Evolutionary conservation across 2,113 vertebrate genomes (phyloP).

Genomic region (Penelope pileata): DNA sequence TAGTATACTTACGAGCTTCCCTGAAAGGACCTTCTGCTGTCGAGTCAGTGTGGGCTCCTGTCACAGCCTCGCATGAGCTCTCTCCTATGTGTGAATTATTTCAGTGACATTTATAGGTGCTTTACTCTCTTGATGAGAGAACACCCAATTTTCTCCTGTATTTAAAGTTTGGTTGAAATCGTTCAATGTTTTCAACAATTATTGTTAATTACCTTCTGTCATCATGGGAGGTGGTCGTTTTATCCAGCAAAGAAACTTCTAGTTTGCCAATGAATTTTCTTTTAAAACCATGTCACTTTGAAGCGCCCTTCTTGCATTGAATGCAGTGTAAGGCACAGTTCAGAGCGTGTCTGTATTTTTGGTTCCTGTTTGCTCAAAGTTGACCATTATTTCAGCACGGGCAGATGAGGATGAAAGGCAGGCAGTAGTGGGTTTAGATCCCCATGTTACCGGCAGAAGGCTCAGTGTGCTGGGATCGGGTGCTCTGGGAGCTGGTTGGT

Average conservation of each 20-base stretch:
- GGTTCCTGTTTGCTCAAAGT: neutral
- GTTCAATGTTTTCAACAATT: rapidly evolving
- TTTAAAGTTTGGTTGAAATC: neutral
- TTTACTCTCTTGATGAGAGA: neutral
- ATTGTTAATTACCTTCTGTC: neutral
- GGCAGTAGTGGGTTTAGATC: neutral
- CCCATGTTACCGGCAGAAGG: neutral
- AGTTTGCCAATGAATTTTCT: neutral
- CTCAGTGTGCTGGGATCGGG: neutral
- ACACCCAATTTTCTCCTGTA: neutral
- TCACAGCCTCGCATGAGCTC: neutral
- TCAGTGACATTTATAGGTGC: neutral
- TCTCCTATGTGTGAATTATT: neutral
- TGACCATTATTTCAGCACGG: neutral
- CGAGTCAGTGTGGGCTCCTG: neutral
- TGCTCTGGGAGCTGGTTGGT: neutral
- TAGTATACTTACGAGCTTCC: neutral
- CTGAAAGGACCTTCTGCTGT: neutral
- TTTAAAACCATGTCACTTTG: neutral
- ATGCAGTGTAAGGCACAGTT: rapidly evolving
- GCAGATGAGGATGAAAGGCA: neutral
- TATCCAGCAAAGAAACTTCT: neutral
- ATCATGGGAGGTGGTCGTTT: neutral
- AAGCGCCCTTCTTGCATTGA: neutral
- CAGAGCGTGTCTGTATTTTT: neutral